These are phyloP conservation scores for Pelvicachromis taeniatus DNA, from an alignment of 2,113 vertebrate species.

Conservation along the genomic window DNA sequence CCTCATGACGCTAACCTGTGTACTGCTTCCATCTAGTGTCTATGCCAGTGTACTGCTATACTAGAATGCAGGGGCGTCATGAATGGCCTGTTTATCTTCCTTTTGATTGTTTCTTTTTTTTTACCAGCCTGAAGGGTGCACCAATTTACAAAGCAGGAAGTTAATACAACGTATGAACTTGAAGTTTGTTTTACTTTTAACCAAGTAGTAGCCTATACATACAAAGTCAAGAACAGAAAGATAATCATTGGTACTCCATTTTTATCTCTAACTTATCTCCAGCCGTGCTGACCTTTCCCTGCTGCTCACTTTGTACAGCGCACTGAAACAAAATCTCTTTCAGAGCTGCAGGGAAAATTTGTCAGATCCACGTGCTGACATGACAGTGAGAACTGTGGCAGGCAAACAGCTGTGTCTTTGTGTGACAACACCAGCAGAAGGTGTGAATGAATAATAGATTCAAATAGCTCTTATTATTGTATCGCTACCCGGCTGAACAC, in stretches of 20 bases:
- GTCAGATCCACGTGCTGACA: not conserved
- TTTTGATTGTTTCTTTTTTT: not conserved
- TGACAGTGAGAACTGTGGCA: not conserved
- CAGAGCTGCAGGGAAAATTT: not conserved
- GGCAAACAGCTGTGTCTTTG: not conserved
- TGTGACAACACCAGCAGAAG: not conserved
- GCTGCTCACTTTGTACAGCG: not conserved
- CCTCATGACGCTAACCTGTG: not conserved
- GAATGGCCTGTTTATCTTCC: not conserved
- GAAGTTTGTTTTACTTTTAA: not conserved
- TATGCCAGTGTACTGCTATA: not conserved
- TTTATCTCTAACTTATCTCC: not conserved
- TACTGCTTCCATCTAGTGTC: conserved; percentile 44
- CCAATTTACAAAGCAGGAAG: not conserved
- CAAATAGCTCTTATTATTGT: not conserved
- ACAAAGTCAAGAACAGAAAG: not conserved
- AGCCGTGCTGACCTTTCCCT: not conserved
- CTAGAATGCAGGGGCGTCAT: not conserved
- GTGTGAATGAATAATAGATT: not conserved
- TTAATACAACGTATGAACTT: not conserved
- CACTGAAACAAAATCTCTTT: not conserved
- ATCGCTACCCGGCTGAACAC: not conserved
- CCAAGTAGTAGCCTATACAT: not conserved
- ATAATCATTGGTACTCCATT: not conserved
- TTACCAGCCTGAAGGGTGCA: not conserved